Evolutionary conservation across 2,888 invertebrate species (phyloP).

Genomic region (Amphimallon solstitiale): DNA sequence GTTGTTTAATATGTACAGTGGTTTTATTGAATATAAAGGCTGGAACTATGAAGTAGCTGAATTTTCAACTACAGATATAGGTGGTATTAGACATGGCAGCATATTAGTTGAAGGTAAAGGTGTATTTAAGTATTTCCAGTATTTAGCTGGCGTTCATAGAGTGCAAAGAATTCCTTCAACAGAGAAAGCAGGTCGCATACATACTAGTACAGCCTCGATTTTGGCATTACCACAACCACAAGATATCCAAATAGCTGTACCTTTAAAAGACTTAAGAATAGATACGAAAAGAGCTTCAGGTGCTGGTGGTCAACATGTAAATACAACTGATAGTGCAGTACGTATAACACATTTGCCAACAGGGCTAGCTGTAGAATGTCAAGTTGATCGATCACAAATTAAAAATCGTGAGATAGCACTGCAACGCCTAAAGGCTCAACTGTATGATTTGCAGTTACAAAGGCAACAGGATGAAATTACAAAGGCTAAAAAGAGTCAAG

Average conservation of each 20-base stretch:
- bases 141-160: slow-evolving; percentile 95
- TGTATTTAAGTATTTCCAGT: slow-evolving; percentile 74
- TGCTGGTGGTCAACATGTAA: slow-evolving; percentile 96
- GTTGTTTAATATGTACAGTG: slow-evolving; percentile 84
- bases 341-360: slow-evolving; percentile 90
- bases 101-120: slow-evolving; percentile 72
- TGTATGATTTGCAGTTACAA: slow-evolving; percentile 75
- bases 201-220: slow-evolving; percentile 94
- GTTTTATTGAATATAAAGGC: slow-evolving; percentile 73
- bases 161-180: slow-evolving; percentile 95
- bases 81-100: slow-evolving; percentile 78
- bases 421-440: slow-evolving; percentile 75
- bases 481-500: slow-evolving; percentile 72
- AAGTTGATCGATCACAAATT: slow-evolving; percentile 87
- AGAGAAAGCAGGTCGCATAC: slow-evolving; percentile 88
- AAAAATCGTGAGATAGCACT: slow-evolving; percentile 84
- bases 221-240: slow-evolving; percentile 86
- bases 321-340: slow-evolving; percentile 95
- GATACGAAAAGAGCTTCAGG: slow-evolving; percentile 92
- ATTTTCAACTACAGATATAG: slow-evolving; percentile 66
- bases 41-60: slow-evolving; percentile 63
- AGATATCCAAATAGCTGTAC: slow-evolving; percentile 79
- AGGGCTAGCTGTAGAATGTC: slow-evolving; percentile 77
- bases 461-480: slow-evolving; percentile 67
- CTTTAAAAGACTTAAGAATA: slow-evolving; percentile 80